Evolutionary conservation across 2,113 vertebrate genomes (phyloP).

Genomic region (Pseudonaja textilis): DNA sequence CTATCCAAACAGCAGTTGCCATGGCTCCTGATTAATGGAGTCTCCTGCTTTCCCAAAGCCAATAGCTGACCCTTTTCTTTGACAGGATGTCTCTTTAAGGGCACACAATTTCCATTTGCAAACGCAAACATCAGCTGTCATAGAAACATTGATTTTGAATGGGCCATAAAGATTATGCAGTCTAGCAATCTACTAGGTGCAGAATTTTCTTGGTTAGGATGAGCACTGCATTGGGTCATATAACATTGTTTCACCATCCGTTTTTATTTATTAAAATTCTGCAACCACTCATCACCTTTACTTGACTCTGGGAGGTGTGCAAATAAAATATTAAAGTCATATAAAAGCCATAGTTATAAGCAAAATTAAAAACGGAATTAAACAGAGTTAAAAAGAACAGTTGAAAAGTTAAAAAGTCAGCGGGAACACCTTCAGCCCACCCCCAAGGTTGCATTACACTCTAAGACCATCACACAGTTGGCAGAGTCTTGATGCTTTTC

Average conservation of each 20-base stretch:
- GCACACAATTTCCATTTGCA: background rate
- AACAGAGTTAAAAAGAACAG: background rate
- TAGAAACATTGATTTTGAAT: background rate
- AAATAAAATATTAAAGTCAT: background rate
- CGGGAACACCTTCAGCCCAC: background rate
- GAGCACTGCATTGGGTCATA: background rate
- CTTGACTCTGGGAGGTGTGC: background rate
- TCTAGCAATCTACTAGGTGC: background rate
- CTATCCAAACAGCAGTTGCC: background rate
- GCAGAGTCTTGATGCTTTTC: background rate
- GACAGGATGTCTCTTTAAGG: background rate
- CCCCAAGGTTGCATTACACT: background rate
- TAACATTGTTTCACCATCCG: background rate
- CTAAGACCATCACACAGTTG: background rate
- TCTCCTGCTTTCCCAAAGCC: background rate
- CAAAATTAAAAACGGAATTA: background rate
- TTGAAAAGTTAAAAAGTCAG: background rate
- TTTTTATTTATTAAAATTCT: background rate
- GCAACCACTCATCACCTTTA: background rate
- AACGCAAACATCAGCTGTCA: background rate
- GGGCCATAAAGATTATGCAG: background rate
- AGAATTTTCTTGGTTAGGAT: background rate
- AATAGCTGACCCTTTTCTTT: background rate
- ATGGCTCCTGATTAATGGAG: background rate
- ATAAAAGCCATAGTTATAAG: background rate